These are phyloP conservation scores for Sinelater perroti DNA, from an alignment of 2,888 invertebrate species.

Conservation along the genomic window DNA sequence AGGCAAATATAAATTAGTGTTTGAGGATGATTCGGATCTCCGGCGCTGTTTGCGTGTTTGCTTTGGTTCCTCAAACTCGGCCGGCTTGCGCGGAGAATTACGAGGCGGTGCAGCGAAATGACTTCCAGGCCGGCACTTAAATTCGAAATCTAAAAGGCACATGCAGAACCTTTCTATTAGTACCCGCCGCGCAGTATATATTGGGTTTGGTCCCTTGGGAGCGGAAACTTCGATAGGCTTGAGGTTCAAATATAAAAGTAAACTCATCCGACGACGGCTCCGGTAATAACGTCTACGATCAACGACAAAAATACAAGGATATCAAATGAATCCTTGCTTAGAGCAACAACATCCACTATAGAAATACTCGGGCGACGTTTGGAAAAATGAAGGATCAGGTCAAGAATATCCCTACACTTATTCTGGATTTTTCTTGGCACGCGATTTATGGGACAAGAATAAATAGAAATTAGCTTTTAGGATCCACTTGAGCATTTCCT, in stretches of 20 bases:
- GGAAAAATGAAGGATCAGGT: constrained; percentile 23
- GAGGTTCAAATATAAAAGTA: constrained; percentile 48
- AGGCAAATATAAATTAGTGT: constrained; percentile 54
- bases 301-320: constrained; percentile 41
- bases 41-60: constrained; percentile 40
- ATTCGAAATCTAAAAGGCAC: constrained; percentile 19
- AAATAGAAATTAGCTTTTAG: constrained; percentile 20
- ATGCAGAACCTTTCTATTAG: constrained; percentile 31
- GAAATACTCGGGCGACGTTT: constrained; percentile 20
- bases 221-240: constrained; percentile 49
- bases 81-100: constrained; percentile 20
- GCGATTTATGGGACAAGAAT: constrained; percentile 9
- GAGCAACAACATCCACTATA: constrained; percentile 22
- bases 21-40: constrained; percentile 50
- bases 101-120: constrained; percentile 19
- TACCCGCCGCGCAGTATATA: constrained; percentile 45
- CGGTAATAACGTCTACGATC: constrained; percentile 44
- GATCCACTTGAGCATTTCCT: constrained; percentile 15
- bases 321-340: constrained; percentile 41
- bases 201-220: constrained; percentile 46
- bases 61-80: constrained; percentile 27
- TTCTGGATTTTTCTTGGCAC: constrained; percentile 15
- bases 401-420: constrained; percentile 20
- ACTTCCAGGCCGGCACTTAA: constrained; percentile 15
- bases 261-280: constrained; percentile 47